These are phyloP conservation scores for Aleiodes alternator DNA, from an alignment of 2,888 invertebrate species.

Conservation along the genomic window DNA sequence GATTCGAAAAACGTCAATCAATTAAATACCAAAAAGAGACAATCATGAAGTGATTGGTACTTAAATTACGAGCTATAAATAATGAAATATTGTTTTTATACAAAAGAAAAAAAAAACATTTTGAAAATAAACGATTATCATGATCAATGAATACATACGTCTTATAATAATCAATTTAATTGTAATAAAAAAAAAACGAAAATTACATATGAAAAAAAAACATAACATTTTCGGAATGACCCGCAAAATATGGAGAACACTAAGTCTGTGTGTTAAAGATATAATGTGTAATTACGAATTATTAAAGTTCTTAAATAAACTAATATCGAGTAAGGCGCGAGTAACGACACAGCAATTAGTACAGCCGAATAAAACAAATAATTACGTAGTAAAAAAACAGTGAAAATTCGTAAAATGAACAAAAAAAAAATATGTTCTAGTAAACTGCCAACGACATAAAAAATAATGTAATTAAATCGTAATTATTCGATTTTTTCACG, in stretches of 20 bases:
- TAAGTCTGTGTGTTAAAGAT: neutral
- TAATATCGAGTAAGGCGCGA: slow-evolving; percentile 23
- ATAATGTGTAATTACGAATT: neutral
- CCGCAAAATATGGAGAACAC: slow-evolving; percentile 20
- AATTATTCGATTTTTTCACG: neutral
- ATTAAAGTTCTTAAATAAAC: neutral
- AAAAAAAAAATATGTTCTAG: neutral
- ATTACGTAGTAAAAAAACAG: neutral
- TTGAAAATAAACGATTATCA: slow-evolving; percentile 45
- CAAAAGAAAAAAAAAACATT: neutral
- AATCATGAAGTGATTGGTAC: slow-evolving; percentile 14
- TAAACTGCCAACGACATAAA: slow-evolving; percentile 10
- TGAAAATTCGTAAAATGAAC: neutral
- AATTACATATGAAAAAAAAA: slow-evolving; percentile 20
- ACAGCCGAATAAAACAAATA: neutral
- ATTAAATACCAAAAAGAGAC: neutral
- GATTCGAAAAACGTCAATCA: slow-evolving; percentile 49
- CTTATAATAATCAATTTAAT: neutral
- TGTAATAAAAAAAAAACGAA: slow-evolving; percentile 6
- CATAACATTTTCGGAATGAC: slow-evolving; percentile 21
- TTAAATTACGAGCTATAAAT: no score
- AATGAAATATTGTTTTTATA: no score
- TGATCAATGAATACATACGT: slow-evolving; percentile 35
- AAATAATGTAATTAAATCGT: neutral
- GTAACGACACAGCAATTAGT: slow-evolving; percentile 22